Percentiles rank a stretch among this genome's conserved stretches.
Evolutionary conservation across 2,888 invertebrate genomes (phyloP).

Genomic region (Clitarchus hookeri): DNA sequence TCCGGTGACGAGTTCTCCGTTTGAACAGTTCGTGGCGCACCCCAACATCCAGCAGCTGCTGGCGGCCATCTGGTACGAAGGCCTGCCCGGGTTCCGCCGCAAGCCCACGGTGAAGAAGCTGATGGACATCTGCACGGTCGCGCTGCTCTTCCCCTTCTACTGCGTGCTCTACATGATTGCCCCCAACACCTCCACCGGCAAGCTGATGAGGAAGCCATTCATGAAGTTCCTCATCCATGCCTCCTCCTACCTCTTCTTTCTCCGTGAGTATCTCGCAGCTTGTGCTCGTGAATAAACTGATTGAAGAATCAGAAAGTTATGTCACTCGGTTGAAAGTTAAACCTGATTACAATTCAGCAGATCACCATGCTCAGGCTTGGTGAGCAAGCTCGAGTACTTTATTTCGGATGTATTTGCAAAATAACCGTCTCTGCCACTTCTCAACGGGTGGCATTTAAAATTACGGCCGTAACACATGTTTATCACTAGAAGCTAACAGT

Average conservation of each 20-base stretch:
- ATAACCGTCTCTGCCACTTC: too few relatives aligned
- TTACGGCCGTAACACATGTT: too few relatives aligned
- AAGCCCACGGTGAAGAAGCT: slow-evolving; percentile 75
- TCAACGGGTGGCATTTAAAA: too few relatives aligned
- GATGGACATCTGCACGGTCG: slow-evolving; percentile 74
- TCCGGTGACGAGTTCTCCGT: not conserved
- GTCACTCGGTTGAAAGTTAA: too few relatives aligned
- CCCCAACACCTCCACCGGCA: slow-evolving; percentile 79
- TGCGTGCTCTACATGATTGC: slow-evolving; percentile 83
- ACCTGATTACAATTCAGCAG: too few relatives aligned
- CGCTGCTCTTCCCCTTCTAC: slow-evolving; percentile 84
- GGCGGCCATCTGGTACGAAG: slow-evolving; percentile 93
- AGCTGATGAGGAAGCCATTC: slow-evolving; percentile 89
- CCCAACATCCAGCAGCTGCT: slow-evolving; percentile 92
- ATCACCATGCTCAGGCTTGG: too few relatives aligned
- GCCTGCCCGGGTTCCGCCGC: slow-evolving; percentile 89
- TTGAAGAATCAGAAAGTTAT: too few relatives aligned
- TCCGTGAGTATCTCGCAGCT: slow-evolving; percentile 68
- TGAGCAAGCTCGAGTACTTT: too few relatives aligned
- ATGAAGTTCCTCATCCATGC: slow-evolving; percentile 97
- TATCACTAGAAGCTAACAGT: too few relatives aligned
- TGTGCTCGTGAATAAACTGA: too few relatives aligned
- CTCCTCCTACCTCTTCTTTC: slow-evolving; percentile 90
- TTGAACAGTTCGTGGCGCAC: slow-evolving; percentile 85
- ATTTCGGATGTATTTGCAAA: too few relatives aligned